Evolutionary conservation across 2,113 vertebrate species (phyloP).

Genomic region (Sinocyclocheilus rhinocerous): DNA sequence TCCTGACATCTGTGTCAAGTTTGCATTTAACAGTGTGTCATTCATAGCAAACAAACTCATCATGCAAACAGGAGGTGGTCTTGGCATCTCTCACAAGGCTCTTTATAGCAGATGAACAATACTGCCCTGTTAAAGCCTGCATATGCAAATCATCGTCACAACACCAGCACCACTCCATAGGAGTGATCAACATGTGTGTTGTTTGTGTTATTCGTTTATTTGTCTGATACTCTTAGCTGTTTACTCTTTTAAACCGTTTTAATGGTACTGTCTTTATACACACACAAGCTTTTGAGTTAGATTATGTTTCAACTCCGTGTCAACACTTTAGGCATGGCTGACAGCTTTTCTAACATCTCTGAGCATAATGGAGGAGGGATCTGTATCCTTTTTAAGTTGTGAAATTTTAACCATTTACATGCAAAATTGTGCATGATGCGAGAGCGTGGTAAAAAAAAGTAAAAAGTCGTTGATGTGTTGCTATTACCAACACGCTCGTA

Average conservation of each 20-base stretch:
- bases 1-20: background rate
- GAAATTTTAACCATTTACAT: background rate
- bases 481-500: background rate
- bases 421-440: background rate
- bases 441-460: background rate
- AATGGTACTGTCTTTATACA: background rate
- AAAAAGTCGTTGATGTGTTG: background rate
- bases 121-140: background rate
- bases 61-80: conserved; percentile 19
- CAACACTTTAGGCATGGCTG: background rate
- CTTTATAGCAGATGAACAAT: conserved; percentile 28
- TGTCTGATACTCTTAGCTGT: background rate
- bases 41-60: background rate
- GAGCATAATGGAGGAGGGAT: background rate
- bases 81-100: conserved; percentile 26
- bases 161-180: background rate
- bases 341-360: background rate
- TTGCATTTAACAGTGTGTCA: conserved; percentile 3
- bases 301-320: background rate
- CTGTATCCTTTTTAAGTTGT: background rate
- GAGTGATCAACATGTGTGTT: background rate
- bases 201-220: background rate
- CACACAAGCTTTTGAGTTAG: too few relatives aligned
- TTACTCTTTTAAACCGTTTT: background rate
- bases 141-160: conserved; percentile 28